Percentiles rank a stretch among this genome's conserved stretches.
Evolutionary conservation across 2,113 vertebrate species (phyloP).

Genomic region (Typhlomys cinereus): DNA sequence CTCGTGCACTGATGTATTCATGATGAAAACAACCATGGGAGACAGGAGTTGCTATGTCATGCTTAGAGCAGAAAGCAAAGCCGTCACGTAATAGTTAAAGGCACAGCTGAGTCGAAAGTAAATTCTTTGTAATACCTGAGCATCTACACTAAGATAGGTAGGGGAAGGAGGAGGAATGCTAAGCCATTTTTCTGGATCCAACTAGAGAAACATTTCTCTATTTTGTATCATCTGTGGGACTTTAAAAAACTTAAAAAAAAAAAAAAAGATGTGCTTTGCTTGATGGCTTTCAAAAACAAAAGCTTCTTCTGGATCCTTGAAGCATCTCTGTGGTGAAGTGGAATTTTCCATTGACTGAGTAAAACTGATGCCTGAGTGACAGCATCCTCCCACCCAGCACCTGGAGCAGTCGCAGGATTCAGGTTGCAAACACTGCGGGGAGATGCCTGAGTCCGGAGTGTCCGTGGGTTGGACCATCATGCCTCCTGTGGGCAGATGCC

Average conservation of each 20-base stretch:
- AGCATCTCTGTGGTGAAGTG: not conserved
- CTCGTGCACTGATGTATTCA: not conserved
- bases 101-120: not conserved
- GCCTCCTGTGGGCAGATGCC: not conserved
- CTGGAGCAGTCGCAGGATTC: constrained; percentile 18
- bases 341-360: constrained; percentile 53
- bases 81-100: not conserved
- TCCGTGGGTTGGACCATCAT: not conserved
- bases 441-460: not conserved
- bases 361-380: constrained; percentile 29
- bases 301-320: not conserved
- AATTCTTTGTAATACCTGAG: not conserved
- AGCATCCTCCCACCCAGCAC: constrained; percentile 34
- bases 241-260: not conserved
- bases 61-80: not conserved
- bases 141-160: not conserved
- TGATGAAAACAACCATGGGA: not conserved
- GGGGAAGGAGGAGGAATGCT: not conserved
- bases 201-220: not conserved
- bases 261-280: not conserved
- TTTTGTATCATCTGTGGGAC: not conserved
- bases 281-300: constrained; percentile 30
- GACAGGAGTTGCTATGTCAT: fast-evolving
- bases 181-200: not conserved
- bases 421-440: not conserved